Base-by-base conservation (phyloP, 2,888 invertebrate species). In the Drosophila mulleri region DNA sequence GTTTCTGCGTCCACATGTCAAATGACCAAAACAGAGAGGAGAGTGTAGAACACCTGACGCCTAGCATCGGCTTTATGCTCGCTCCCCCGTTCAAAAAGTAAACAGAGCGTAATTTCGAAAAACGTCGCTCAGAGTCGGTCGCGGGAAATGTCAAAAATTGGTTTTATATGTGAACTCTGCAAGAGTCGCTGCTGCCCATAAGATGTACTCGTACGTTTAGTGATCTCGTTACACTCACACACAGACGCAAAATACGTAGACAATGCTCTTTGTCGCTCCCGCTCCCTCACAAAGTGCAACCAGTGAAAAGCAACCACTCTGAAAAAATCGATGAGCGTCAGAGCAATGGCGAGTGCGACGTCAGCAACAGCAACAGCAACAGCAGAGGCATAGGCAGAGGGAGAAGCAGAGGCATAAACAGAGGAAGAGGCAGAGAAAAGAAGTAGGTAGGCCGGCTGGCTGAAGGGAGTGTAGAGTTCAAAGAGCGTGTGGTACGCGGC, bases 161-260 rank as follows among this genome's bases (percentile, higher is more conserved):
- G 67, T 67, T 69, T 66, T 69, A 62, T 69, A 67, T 70, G 67
- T 86, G 86, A 86, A 86, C 86, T 86, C 90, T 86, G 88, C 84
- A 84, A 87, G 88, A 84, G 89, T 80, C 81, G 63, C 63, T 45
- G 52, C 20, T 23, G 44, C 44, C 44, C 68, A 56, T 48, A 71
- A 71, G 72, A 86, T 72, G 76, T 79, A 71, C 66, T 59, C 37
- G 52, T 37, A 57, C 61, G 47, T 63, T 69, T 26, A 88, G 72
- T 86, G 86, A 86, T 86, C 86, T 86, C 86, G 90, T 80, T 86
- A 88, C 87, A 86, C 86, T 86, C 86, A 86, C 88, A 90, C 78
- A 83, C 48, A 70, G 67, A 75, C 50, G 73, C 44, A 41, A 71
- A 83, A 84, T 63, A 63, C 84, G 80, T 80, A 80, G 74, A 78